Evolutionary conservation across 1,140 invertebrate species (phyloP).

Genomic region (Trichogramma pretiosum): DNA sequence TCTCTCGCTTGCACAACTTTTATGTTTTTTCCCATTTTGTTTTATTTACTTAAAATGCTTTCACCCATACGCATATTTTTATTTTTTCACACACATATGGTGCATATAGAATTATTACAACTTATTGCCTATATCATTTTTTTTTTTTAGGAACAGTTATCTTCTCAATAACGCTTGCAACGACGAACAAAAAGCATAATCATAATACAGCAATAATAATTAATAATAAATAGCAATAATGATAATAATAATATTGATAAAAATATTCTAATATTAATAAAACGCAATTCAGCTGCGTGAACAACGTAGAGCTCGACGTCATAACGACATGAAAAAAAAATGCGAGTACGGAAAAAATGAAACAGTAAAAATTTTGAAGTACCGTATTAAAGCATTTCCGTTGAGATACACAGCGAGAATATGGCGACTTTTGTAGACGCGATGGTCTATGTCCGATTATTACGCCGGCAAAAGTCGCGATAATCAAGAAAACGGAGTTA

Average conservation of each 20-base stretch:
- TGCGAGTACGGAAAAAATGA: constrained; percentile 24
- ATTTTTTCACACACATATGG: constrained; percentile 7
- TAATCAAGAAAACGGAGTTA: too few relatives aligned
- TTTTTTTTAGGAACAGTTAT: constrained; percentile 48
- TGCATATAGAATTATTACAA: constrained; percentile 21
- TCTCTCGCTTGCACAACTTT: constrained; percentile 23
- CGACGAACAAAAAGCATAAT: constrained; percentile 21
- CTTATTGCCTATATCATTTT: constrained; percentile 46
- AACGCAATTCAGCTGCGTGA: neutral
- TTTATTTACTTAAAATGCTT: neutral
- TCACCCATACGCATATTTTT: neutral
- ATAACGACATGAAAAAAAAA: constrained; percentile 23
- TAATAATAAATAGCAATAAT: constrained; percentile 8
- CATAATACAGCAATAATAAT: constrained; percentile 9
- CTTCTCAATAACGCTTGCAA: constrained; percentile 44
- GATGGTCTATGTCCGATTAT: constrained; percentile 9
- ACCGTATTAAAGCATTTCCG: too few relatives aligned
- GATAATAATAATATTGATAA: constrained; percentile 2
- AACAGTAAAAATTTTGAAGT: constrained; percentile 22
- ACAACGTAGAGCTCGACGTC: neutral
- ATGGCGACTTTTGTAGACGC: constrained; percentile 26
- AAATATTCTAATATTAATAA: constrained; percentile 10
- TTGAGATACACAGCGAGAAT: too few relatives aligned
- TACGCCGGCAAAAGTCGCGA: constrained; percentile 28
- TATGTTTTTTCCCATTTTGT: constrained; percentile 21